Evolutionary conservation across 2,113 vertebrate genomes (phyloP), one percentile per base, ranked within the genome.

Genomic region (Bubo scandiacus): DNA sequence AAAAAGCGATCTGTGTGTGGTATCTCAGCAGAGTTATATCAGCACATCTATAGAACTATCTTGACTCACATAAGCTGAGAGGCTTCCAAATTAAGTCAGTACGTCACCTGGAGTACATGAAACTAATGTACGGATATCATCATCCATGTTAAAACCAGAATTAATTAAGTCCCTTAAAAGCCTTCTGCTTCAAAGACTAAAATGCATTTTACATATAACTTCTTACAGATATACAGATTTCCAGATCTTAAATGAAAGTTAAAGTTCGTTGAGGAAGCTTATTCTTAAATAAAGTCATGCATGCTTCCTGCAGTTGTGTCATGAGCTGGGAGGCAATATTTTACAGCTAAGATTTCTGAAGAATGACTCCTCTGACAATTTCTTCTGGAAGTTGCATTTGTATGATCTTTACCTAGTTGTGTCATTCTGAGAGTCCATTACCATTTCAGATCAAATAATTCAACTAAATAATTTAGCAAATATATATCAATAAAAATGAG

Each of bases 81-180:
- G 13, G 18, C 23, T 95, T 15, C 92, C 80, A 88, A 80, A 90
- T 73, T 87, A 80, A 96, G 55, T 90, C 87, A 81, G 54, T 75
- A n/a, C 7, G 1, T 97, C 95, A 98, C 82, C 81, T 87, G 81
- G 57, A 63, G 55, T 77, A 89, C 88, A 94, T 94, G 96, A 97
- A 96, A 82, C 66, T 93, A 68, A 70, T 8, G 32, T 61, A 85
- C 2, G 4, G 78, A 73, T 86, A 94, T 95, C 96, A 96, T 95
- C 95, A 96, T 91, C 93, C 82, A 91, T 61, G 81, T 67, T 96
- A 78, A 80, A 94, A 96, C 34, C 84, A 96, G 71, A 96, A 94
- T 89, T 94, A 83, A 94, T 94, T 96, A 80, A 93, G 38, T 96
- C 63, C 14, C 80, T 81, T 65, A 90, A 93, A 97, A 96, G 75